A percentile compares a stretch with the other conserved stretches of the same genome.
phyloP scores from a whole-genome alignment of 2,113 vertebrate species.

The Orientallactaga bullata region DNA sequence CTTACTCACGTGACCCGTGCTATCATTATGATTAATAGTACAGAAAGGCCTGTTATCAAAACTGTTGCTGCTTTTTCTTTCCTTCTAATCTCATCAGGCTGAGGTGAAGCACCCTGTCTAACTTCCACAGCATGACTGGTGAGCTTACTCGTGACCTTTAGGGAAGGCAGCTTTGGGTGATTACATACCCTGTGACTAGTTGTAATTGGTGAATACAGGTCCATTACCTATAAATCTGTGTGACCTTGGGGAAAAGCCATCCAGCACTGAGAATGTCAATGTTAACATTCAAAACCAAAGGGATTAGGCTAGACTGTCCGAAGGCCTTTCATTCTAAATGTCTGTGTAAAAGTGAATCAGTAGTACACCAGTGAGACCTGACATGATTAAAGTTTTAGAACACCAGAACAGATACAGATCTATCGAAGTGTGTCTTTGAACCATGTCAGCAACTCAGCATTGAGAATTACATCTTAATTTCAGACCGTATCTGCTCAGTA shows the following conservation, averaged over 20 bases:
- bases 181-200: neutral
- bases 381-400: neutral
- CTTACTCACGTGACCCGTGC: neutral
- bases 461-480: slow-evolving; percentile 8
- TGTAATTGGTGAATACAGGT: neutral
- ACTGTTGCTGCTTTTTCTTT: neutral
- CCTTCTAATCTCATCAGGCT: neutral
- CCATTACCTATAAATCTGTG: neutral
- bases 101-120: neutral
- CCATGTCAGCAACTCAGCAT: neutral
- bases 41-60: neutral
- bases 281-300: neutral
- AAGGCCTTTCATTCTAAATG: neutral
- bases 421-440: neutral
- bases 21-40: neutral
- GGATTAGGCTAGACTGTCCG: neutral
- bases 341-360: neutral
- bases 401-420: neutral
- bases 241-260: neutral
- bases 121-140: neutral
- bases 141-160: neutral
- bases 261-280: neutral
- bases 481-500: neutral
- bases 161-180: neutral
- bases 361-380: neutral